phyloP scores from a whole-genome alignment of 2,113 vertebrate genomes.

The Leptosomus discolor region DNA sequence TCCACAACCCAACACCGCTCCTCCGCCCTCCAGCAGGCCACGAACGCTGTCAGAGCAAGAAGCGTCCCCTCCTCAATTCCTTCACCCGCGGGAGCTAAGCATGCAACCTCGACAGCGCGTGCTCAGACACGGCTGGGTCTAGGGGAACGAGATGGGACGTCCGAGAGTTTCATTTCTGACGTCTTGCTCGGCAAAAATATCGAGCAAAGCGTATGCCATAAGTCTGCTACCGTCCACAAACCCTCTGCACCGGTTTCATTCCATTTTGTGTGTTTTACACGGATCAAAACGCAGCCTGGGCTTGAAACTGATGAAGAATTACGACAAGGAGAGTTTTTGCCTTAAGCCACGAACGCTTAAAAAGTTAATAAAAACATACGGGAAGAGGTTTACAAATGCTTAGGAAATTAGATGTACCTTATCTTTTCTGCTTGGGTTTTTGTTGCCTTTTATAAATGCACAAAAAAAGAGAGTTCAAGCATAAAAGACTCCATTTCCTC shows the following conservation, averaged over 20 bases:
- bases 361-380: background rate
- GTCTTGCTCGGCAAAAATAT: background rate
- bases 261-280: background rate
- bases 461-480: slow-evolving; percentile 29
- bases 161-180: background rate
- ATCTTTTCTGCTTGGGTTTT: slow-evolving; percentile 33
- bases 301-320: background rate
- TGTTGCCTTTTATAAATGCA: slow-evolving; percentile 44
- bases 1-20: background rate
- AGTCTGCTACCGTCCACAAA: background rate
- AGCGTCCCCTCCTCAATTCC: background rate
- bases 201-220: background rate
- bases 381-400: background rate
- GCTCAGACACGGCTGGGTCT: background rate
- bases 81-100: background rate
- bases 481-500: slow-evolving; percentile 39
- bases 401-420: slow-evolving; percentile 21
- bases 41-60: background rate
- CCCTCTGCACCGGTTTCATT: background rate
- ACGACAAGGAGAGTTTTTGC: background rate
- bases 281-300: background rate
- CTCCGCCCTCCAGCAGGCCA: background rate
- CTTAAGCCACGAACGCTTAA: background rate
- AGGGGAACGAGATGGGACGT: background rate
- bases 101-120: background rate